These are phyloP conservation scores for Sminthurinus aureus DNA, from an alignment of 2,888 invertebrate genomes.

Conservation along the genomic window DNA sequence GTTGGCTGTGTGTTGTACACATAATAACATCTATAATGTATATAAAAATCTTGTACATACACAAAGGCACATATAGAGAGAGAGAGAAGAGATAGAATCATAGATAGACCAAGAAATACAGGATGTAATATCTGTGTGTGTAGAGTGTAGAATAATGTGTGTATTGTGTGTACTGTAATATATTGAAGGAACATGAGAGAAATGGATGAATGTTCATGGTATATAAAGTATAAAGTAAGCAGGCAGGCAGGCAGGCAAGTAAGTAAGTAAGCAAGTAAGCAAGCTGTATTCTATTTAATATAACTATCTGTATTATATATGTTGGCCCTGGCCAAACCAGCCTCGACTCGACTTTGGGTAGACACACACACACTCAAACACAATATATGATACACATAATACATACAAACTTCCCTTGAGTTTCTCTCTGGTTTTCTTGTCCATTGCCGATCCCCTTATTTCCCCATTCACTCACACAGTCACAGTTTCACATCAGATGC, in stretches of 20 bases:
- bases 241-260: too few relatives aligned
- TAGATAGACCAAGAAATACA: not conserved
- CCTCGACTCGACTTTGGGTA: not conserved
- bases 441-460: slow-evolving; percentile 51
- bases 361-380: not conserved
- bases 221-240: not conserved
- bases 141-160: not conserved
- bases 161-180: too few relatives aligned
- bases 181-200: too few relatives aligned
- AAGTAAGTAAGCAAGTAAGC: too few relatives aligned
- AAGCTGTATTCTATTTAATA: too few relatives aligned
- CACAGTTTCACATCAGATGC: slow-evolving; percentile 53
- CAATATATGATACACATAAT: too few relatives aligned
- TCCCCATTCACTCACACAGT: slow-evolving; percentile 54
- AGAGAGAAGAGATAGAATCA: slow-evolving; percentile 1
- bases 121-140: not conserved
- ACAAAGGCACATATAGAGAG: not conserved
- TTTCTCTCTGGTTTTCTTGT: not conserved
- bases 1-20: too few relatives aligned
- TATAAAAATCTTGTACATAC: too few relatives aligned
- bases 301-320: not conserved
- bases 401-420: too few relatives aligned
- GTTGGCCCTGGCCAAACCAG: not conserved
- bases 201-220: slow-evolving; percentile 8
- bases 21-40: too few relatives aligned